phyloP scores from a whole-genome alignment of 1,140 invertebrate genomes.

The Aradophagus sp. region DNA sequence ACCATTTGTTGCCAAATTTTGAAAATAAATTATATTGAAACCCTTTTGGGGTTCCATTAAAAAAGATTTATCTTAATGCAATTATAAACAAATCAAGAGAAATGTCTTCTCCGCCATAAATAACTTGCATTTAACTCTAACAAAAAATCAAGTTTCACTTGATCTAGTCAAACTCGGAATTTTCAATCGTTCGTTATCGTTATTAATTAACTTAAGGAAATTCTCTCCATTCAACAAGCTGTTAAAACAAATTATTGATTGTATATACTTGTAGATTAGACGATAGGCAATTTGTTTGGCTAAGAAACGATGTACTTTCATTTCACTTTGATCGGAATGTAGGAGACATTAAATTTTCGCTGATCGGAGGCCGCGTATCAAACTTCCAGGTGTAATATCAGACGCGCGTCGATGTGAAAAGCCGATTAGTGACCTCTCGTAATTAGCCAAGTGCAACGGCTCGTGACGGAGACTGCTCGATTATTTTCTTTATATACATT shows the following conservation, averaged over 20 bases:
- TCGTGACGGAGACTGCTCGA: conserved; percentile 26
- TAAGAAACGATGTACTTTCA: conserved; percentile 14
- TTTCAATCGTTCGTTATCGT: conserved; percentile 1
- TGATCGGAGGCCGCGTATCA: conserved; percentile 9
- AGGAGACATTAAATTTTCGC: conserved; percentile 25
- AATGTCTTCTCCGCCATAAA: too few species aligned
- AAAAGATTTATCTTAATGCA: too few species aligned
- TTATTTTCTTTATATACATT: too few species aligned
- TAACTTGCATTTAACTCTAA: too few species aligned
- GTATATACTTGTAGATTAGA: conserved; percentile 1
- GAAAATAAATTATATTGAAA: too few species aligned
- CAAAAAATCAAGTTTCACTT: too few species aligned
- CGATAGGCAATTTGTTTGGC: conserved; percentile 24
- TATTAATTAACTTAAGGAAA: conserved; percentile 18
- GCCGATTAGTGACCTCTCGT: conserved; percentile 23
- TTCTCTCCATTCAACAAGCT: conserved; percentile 10
- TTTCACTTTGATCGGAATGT: conserved; percentile 25
- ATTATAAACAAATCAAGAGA: too few species aligned
- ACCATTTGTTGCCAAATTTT: too few species aligned
- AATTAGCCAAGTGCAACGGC: conserved; percentile 43
- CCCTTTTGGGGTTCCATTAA: too few species aligned
- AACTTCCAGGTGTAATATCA: conserved; percentile 19
- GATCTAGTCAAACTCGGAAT: too few species aligned
- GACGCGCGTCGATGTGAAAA: conserved; percentile 26
- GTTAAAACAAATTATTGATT: conserved; percentile 26